A percentile compares a stretch with the other conserved stretches of the same genome.
Conservation (phyloP, 2,113 vertebrate genomes). For the Lasiurus cinereus region DNA sequence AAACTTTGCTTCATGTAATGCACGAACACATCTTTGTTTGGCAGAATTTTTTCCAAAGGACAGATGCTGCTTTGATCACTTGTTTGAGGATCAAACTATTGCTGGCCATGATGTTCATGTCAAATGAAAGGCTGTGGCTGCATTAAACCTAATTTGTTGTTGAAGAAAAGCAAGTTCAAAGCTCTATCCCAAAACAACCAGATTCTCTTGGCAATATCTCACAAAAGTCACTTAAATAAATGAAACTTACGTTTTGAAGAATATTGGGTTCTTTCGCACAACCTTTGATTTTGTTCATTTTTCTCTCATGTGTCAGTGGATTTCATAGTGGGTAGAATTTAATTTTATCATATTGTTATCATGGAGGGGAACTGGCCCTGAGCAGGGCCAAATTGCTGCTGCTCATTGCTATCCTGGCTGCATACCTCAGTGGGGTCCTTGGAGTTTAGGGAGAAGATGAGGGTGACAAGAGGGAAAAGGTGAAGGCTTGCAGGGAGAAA, state of each 20-base stretch:
- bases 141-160: neutral
- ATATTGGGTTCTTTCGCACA: neutral
- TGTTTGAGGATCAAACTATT: neutral
- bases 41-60: neutral
- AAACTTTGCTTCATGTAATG: neutral
- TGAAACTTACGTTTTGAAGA: slow-evolving; percentile 32
- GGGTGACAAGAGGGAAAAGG: neutral
- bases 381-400: neutral
- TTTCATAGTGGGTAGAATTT: slow-evolving; percentile 9
- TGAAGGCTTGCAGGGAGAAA: neutral
- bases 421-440: neutral
- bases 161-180: slow-evolving; percentile 45
- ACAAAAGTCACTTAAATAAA: slow-evolving; percentile 17
- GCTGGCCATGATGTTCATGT: neutral
- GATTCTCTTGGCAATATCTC: neutral
- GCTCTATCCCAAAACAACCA: neutral
- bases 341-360: neutral
- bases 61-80: neutral
- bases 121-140: neutral
- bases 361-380: neutral
- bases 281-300: slow-evolving; percentile 25
- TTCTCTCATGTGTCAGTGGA: neutral
- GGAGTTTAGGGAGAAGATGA: too few species aligned
- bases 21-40: neutral
- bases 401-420: neutral